phyloP scores from a whole-genome alignment of 64 coral and sea anemone species.

The Actinia equina region DNA sequence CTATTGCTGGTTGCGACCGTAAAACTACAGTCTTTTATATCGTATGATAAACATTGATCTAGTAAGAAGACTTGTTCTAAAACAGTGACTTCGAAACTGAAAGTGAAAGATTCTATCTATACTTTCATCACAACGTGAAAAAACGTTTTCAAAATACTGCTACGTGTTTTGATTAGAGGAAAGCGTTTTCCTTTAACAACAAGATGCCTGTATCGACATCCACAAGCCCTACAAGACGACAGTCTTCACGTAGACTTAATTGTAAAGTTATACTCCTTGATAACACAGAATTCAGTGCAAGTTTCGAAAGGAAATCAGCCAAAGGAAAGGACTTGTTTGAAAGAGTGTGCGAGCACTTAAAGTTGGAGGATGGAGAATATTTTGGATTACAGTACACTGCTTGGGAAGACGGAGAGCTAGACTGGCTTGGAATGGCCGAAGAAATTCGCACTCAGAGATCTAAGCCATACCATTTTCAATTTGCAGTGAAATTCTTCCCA shows the following conservation, averaged over 20 bases:
- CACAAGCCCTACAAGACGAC: slow-evolving; percentile 1
- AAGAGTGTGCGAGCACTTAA: slow-evolving; percentile 53
- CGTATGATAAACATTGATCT: background rate
- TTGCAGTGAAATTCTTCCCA: slow-evolving; percentile 90
- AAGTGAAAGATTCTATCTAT: background rate
- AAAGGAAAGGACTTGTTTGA: slow-evolving; percentile 76
- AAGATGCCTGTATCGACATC: slow-evolving; percentile 5
- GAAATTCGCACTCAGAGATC: slow-evolving; percentile 57
- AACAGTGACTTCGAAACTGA: background rate
- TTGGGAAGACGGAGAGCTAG: slow-evolving; percentile 74
- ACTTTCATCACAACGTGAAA: background rate
- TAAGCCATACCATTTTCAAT: slow-evolving; percentile 91
- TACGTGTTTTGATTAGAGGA: too few relatives aligned
- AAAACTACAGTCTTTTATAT: too few relatives aligned
- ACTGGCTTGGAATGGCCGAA: slow-evolving; percentile 69
- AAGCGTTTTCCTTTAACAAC: background rate
- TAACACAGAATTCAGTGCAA: slow-evolving; percentile 63
- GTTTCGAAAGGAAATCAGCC: slow-evolving; percentile 72
- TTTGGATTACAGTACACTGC: slow-evolving; percentile 86
- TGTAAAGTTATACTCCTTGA: slow-evolving; percentile 84
- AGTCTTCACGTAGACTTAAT: slow-evolving; percentile 44
- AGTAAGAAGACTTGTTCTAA: background rate
- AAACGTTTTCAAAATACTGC: background rate
- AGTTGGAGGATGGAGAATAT: slow-evolving; percentile 37
- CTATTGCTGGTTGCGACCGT: too few relatives aligned